Base-by-base conservation (phyloP, 2,888 invertebrate species). In the Caenorhabditis drosophilae region DNA sequence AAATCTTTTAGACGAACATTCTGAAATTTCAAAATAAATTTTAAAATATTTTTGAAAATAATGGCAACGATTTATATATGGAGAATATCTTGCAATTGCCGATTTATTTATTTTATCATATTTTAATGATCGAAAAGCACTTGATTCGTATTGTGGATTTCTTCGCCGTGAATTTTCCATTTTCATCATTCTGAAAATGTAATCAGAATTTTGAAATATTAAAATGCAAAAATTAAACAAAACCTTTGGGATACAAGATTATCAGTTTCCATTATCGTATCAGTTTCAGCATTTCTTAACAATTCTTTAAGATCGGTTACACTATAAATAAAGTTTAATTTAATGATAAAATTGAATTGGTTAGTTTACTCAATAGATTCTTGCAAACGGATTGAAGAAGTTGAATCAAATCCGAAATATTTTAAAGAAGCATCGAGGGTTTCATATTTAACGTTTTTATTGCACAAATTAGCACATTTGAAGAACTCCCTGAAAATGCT, bases 141-240 rank as follows among this genome's bases (percentile, higher is more conserved):
- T 64, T 9, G 74, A 74, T 35, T 61, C 67, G 55, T 70, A 70
- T 49, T 74, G 74, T 2, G 67, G 42, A 42, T 74, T 74, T 2
- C 58, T 48, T 35, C 70, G 53, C 12, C 64, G 52, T 0, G 63
- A 49, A 12, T 50, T 55, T 35, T 74, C 74, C 9, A 54, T 54
- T 22, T 59, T 47, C 22, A 74, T 40, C 40, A 67, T 60, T 41
- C 67, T 60, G 34, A 23, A 49, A 40, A n/a, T n/a, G n/a, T n/a
- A n/a, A n/a, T n/a, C n/a, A n/a, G n/a, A n/a, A n/a, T n/a, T n/a
- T n/a, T n/a, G n/a, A n/a, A n/a, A n/a, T n/a, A n/a, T n/a, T n/a
- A n/a, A n/a, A n/a, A n/a, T 12, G 6, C 31, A 31, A 31, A 31
- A 9, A 9, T 31, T 31, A 12, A 36, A 23, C 15, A 16, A 46